These are phyloP conservation scores for Sander lucioperca DNA, from an alignment of 2,113 vertebrate species.

Conservation along the genomic window DNA sequence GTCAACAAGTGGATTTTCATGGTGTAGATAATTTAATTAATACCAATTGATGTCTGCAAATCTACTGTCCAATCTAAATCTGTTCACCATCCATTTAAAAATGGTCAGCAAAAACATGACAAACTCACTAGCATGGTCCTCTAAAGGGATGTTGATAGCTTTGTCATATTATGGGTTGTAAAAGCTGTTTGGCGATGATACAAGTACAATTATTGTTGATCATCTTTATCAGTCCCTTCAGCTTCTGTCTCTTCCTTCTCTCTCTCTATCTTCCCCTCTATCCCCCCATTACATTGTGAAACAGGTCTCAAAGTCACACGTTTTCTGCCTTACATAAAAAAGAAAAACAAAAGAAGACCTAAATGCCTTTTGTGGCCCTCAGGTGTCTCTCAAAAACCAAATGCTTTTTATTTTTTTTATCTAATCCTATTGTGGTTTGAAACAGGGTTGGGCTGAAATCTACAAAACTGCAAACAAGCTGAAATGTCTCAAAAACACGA, in stretches of 20 bases:
- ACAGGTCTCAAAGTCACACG: slow-evolving; percentile 7
- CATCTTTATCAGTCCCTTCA: background rate
- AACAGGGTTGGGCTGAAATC: background rate
- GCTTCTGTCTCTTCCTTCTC: background rate
- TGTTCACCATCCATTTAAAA: background rate
- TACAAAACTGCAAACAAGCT: slow-evolving; percentile 35
- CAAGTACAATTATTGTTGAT: background rate
- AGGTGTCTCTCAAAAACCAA: slow-evolving; percentile 12
- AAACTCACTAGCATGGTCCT: background rate
- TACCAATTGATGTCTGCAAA: background rate
- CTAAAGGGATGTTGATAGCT: background rate
- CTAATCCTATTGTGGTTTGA: background rate
- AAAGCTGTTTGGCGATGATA: background rate
- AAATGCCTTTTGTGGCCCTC: background rate
- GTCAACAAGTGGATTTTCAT: background rate
- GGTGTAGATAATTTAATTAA: background rate
- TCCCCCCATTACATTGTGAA: slow-evolving; percentile 4
- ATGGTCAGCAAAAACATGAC: background rate
- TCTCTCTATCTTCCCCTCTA: background rate
- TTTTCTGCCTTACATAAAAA: background rate
- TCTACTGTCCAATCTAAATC: background rate
- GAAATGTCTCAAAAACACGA: slow-evolving; percentile 24
- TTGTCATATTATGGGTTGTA: background rate
- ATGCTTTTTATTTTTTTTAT: background rate
- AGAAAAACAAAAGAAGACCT: background rate